A percentile compares a stretch with the other conserved stretches of the same genome.
Evolutionary conservation across 2,113 vertebrate species (phyloP).

Genomic region (Lamprotornis superbus): DNA sequence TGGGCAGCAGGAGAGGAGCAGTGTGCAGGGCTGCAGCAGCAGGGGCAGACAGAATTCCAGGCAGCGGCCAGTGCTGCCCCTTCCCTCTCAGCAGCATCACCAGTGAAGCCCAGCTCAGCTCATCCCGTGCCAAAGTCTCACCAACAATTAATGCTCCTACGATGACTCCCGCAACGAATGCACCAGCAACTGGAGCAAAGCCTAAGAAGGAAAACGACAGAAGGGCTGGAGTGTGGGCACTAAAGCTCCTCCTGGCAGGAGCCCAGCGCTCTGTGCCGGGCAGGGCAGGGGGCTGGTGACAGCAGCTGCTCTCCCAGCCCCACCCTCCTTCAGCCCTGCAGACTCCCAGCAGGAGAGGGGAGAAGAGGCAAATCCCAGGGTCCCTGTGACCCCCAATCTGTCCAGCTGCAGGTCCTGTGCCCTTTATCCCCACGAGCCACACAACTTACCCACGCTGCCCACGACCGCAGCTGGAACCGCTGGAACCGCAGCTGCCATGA

Average conservation of each 20-base stretch:
- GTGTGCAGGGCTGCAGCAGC: neutral
- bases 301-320: neutral
- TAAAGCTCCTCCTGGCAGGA: rapidly evolving
- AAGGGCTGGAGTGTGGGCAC: rapidly evolving
- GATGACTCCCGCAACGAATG: rapidly evolving
- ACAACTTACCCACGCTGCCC: too few relatives aligned
- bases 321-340: neutral
- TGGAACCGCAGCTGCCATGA: too few relatives aligned
- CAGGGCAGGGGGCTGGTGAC: neutral
- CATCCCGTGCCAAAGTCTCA: rapidly evolving
- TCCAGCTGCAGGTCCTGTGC: rapidly evolving
- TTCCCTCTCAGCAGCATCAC: neutral
- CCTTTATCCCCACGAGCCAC: too few relatives aligned
- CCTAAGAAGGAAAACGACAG: neutral
- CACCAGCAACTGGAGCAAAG: rapidly evolving
- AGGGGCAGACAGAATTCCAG: neutral
- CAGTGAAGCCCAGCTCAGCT: rapidly evolving
- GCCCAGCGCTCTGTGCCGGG: rapidly evolving
- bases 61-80: neutral
- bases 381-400: rapidly evolving
- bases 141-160: rapidly evolving
- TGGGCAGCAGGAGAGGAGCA: neutral
- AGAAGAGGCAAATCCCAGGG: rapidly evolving
- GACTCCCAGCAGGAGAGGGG: rapidly evolving
- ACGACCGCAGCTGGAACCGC: too few relatives aligned